Percentiles rank a stretch among this genome's conserved stretches.
phyloP scores from a whole-genome alignment of 2,797 vertebrate genomes.

The Crocidura indochinensis region DNA sequence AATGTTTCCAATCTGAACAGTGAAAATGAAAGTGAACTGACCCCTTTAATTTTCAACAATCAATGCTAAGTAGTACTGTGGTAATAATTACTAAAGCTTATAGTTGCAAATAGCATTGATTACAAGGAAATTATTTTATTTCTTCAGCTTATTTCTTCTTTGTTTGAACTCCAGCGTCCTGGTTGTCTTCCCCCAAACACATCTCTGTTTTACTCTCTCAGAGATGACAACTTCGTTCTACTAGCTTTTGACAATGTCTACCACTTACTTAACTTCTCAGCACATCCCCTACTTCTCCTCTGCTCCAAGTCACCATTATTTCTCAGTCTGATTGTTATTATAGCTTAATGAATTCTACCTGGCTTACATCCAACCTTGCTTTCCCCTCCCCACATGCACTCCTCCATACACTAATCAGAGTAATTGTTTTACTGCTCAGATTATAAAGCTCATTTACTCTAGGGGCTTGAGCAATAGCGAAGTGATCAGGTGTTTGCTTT shows the following conservation, averaged over 20 bases:
- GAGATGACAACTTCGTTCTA: background rate
- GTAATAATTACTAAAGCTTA: background rate
- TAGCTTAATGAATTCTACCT: background rate
- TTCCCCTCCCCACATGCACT: background rate
- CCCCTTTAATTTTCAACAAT: background rate
- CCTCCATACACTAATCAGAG: background rate
- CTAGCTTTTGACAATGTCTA: background rate
- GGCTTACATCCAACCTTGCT: background rate
- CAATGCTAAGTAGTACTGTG: background rate
- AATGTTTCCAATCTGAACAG: background rate
- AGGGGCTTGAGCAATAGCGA: too few relatives aligned
- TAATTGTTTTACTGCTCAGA: background rate
- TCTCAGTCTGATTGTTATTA: background rate
- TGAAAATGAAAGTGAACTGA: background rate
- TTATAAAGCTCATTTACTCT: background rate
- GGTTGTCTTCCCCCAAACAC: background rate
- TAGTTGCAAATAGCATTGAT: background rate
- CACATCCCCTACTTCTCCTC: background rate
- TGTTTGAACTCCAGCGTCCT: background rate
- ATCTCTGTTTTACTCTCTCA: background rate
- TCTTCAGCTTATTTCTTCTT: background rate
- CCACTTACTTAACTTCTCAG: background rate
- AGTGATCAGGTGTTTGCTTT: too few relatives aligned
- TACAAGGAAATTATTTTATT: conserved; percentile 19
- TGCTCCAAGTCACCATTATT: background rate